Base-by-base conservation (phyloP, 1,140 invertebrate genomes). In the Sitobion miscanthi region DNA sequence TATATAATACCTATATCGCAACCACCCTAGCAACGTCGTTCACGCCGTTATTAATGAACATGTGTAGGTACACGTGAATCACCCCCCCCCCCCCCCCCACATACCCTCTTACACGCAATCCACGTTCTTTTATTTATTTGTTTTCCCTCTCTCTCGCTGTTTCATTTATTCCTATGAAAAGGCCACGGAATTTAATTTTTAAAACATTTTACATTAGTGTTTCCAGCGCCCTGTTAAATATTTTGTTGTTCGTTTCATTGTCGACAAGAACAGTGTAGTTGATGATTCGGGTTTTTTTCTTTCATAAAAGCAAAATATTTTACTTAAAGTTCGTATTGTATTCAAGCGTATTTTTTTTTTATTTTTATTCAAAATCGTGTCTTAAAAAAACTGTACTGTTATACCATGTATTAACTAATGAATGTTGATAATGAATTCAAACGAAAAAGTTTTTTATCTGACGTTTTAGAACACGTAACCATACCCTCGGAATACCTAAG, bases 21-120 rank as follows among this genome's bases (percentile, higher is more conserved):
- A 77, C 62, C 30, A 8, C 77, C 77, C 77, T 21, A 17, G 49
- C 14, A 21, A 0, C 7, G 77, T 35, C 77, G n/a, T 83, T 83
- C n/a, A 83, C 77, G 77, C n/a, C 21, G 85, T 86, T 86, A 14
- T 86, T 47, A 86, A 86, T 86, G 42, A 47, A 47, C 45, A 77
- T 30, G 85, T 25, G 42, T 86, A 42, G 42, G 30, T 77, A 77
- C 85, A 86, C 25, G 85, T 30, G 85, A 47, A 47, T 86, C 62
- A 77, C 62, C n/a, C 62, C 35, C 35, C 35, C 35, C 35, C 35
- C 35, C 35, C 35, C 35, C 35, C 35, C 85, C 23, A 47, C 85
- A 30, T 11, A 47, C 45, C 42, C 25, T n/a, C 21, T 9, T 30
- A 38, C 23, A 25, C 83, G 2, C 21, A 6, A 20, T 77, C n/a